Percentiles rank a stretch among this genome's conserved stretches.
phyloP scores from a whole-genome alignment of 2,797 vertebrate genomes.

The Haliaeetus albicilla region DNA sequence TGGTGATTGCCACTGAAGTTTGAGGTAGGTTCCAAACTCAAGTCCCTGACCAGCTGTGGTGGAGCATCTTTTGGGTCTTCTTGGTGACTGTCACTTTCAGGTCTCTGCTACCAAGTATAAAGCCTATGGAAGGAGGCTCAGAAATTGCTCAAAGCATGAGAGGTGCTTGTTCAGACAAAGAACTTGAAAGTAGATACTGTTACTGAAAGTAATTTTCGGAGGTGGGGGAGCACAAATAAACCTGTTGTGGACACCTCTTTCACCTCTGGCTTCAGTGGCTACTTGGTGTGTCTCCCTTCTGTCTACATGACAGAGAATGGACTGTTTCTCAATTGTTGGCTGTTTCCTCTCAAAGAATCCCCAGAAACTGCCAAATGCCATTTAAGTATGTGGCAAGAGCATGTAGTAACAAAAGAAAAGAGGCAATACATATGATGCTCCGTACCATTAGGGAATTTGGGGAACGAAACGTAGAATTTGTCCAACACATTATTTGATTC shows the following conservation, averaged over 20 bases:
- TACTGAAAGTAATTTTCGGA: background rate
- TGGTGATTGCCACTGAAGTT: background rate
- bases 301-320: background rate
- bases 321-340: background rate
- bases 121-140: background rate
- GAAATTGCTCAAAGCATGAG: background rate
- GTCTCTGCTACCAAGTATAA: background rate
- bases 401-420: background rate
- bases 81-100: background rate
- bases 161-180: background rate
- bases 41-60: background rate
- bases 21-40: background rate
- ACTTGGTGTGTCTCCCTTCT: background rate
- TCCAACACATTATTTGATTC: background rate
- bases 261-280: background rate
- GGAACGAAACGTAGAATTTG: background rate
- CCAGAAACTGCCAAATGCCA: background rate
- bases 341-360: background rate
- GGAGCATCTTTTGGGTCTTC: background rate
- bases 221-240: background rate
- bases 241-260: background rate
- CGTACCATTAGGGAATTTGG: background rate
- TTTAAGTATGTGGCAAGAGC: background rate
- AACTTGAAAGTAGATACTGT: background rate
- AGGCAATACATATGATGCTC: background rate